Percentiles rank a stretch among this genome's conserved stretches.
Evolutionary conservation across 2,113 vertebrate genomes (phyloP).

Genomic region (Crotalus horridus): DNA sequence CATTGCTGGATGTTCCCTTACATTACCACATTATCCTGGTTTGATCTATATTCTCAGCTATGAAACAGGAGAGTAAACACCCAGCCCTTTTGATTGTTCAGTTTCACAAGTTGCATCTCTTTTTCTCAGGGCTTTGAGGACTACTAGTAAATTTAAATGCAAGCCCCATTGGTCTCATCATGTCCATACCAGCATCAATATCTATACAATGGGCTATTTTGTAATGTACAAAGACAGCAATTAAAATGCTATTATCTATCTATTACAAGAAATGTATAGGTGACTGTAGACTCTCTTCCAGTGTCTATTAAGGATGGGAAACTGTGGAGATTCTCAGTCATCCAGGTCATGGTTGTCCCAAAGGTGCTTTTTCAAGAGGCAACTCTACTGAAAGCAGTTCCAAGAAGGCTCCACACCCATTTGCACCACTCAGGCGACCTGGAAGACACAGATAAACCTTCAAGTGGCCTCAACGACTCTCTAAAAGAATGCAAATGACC

Average conservation of each 20-base stretch:
- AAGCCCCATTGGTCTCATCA: not conserved
- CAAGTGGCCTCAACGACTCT: no score
- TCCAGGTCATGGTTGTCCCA: no score
- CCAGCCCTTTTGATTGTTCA: not conserved
- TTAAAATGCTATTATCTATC: not conserved
- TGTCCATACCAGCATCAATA: not conserved
- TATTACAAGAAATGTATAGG: not conserved
- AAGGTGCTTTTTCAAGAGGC: no score
- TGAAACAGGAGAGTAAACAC: not conserved
- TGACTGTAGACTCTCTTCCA: not conserved
- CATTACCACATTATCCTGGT: not conserved
- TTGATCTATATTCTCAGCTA: not conserved
- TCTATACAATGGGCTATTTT: not conserved
- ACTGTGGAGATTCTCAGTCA: no score
- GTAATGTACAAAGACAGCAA: not conserved
- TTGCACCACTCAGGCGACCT: no score
- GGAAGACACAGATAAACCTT: no score
- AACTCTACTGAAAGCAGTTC: no score
- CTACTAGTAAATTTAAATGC: not conserved
- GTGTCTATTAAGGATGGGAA: not conserved
- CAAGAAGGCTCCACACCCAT: no score
- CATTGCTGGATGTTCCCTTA: not conserved
- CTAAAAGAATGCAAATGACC: no score
- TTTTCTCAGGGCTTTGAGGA: not conserved
- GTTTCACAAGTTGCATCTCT: not conserved